A percentile compares a stretch with the other conserved stretches of the same genome.
These are phyloP conservation scores for Drosophila ohnishii DNA, from an alignment of 1,140 invertebrate species.

Conservation along the genomic window DNA sequence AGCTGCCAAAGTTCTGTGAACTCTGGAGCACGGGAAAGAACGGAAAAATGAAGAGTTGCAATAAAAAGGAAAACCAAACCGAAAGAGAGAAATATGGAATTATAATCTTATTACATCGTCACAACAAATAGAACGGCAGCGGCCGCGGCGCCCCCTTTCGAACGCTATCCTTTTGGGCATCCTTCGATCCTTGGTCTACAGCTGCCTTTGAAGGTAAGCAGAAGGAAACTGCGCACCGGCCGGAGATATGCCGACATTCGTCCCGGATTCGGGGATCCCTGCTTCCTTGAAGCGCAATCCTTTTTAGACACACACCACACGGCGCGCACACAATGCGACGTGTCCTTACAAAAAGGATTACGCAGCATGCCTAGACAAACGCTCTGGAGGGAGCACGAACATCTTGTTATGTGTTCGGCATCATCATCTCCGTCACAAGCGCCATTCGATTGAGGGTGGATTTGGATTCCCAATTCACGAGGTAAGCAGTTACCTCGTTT, in stretches of 20 bases:
- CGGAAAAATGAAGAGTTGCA: constrained; percentile 17
- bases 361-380: constrained; percentile 77
- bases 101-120: constrained; percentile 81
- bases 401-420: constrained; percentile 68
- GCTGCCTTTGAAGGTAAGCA: constrained; percentile 46
- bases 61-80: constrained; percentile 22
- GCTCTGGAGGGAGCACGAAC: constrained; percentile 53
- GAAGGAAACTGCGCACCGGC: constrained; percentile 60
- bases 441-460: constrained; percentile 68
- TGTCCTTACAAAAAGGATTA: constrained; percentile 80
- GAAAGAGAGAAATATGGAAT: constrained; percentile 66
- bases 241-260: constrained; percentile 79
- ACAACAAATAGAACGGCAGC: constrained; percentile 64
- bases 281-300: constrained; percentile 64
- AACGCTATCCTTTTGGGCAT: constrained; percentile 51
- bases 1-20: constrained; percentile 65
- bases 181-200: constrained; percentile 70
- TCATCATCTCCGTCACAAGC: constrained; percentile 21
- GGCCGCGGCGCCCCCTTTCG: constrained; percentile 52
- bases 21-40: constrained; percentile 39
- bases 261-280: constrained; percentile 49
- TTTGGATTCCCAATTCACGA: constrained; percentile 58
- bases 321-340: constrained; percentile 56
- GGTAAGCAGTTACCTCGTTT: constrained; percentile 45
- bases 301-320: constrained; percentile 61